phyloP scores from a whole-genome alignment of 2,888 invertebrate species.

The Hybos culiciformis region DNA sequence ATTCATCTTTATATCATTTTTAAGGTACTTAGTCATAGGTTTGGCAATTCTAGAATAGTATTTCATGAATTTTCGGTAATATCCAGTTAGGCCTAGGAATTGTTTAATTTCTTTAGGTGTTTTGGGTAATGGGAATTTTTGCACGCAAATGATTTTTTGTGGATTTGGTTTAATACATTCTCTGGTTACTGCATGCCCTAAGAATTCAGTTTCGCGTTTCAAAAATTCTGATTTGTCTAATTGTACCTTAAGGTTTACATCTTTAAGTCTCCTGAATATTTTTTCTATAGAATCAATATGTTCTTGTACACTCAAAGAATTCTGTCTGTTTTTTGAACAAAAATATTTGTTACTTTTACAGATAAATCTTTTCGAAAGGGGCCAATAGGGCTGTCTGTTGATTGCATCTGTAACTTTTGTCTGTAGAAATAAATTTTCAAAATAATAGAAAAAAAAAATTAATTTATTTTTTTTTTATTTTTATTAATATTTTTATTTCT shows the following conservation, averaged over 20 bases:
- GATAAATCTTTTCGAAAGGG: no score
- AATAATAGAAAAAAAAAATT: no score
- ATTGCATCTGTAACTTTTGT: no score
- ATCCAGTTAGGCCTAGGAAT: conserved; percentile 9
- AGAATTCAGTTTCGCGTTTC: conserved; percentile 11
- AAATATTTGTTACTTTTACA: no score
- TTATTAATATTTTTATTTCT: no score
- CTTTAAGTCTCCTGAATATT: conserved; percentile 10
- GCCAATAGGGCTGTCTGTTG: no score
- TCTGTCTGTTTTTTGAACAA: no score
- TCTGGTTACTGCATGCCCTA: conserved; percentile 18
- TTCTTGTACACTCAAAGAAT: no score
- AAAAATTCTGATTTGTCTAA: conserved; percentile 12
- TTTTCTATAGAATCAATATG: conserved; percentile 10
- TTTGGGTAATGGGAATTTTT: conserved; percentile 11
- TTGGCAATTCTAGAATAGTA: conserved; percentile 22
- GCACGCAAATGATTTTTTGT: no score
- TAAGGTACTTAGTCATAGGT: conserved; percentile 5
- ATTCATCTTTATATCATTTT: conserved; percentile 8
- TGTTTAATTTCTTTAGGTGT: conserved; percentile 9
- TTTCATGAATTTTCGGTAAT: conserved; percentile 21
- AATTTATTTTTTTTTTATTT: no score
- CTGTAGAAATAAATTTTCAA: no score
- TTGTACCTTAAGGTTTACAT: conserved; percentile 8
- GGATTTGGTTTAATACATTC: no score